phyloP scores from a whole-genome alignment of 2,113 vertebrate species.

The Leucoraja erinaceus region DNA sequence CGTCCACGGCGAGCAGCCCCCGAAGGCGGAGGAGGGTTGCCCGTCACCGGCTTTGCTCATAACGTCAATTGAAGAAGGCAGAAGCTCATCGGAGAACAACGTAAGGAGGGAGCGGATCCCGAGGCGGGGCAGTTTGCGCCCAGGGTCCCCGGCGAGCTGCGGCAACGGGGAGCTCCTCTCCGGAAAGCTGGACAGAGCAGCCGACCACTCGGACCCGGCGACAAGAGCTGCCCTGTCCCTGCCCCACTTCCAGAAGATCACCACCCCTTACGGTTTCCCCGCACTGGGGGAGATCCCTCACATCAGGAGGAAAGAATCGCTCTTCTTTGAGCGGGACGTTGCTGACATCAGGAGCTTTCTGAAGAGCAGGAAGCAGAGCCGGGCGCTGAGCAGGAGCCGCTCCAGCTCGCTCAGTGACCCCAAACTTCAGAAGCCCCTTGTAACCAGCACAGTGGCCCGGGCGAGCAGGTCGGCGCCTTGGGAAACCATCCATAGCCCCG shows the following conservation, averaged over 20 bases:
- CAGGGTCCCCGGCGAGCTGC: slow-evolving; percentile 43
- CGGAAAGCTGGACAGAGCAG: slow-evolving; percentile 42
- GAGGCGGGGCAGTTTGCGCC: slow-evolving; percentile 41
- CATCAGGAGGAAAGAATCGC: slow-evolving; percentile 53
- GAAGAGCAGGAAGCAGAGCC: slow-evolving; percentile 43
- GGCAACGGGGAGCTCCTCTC: neutral
- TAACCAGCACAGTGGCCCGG: neutral
- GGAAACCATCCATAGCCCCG: slow-evolving; percentile 37
- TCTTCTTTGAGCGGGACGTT: slow-evolving; percentile 54
- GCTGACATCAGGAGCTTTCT: slow-evolving; percentile 44
- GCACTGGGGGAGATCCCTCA: slow-evolving; percentile 52
- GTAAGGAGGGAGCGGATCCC: slow-evolving; percentile 37
- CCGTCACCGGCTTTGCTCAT: no score
- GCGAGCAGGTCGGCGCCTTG: neutral
- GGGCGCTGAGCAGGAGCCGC: neutral
- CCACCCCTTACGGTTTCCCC: slow-evolving; percentile 51
- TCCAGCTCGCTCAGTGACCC: slow-evolving; percentile 39
- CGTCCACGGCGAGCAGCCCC: neutral
- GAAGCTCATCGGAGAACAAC: slow-evolving; percentile 46
- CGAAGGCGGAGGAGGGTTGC: neutral
- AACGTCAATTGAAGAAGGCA: neutral
- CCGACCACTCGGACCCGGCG: slow-evolving; percentile 47
- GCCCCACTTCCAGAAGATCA: slow-evolving; percentile 56
- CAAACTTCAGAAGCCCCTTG: neutral
- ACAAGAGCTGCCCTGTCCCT: slow-evolving; percentile 52